A percentile compares a stretch with the other conserved stretches of the same genome.
phyloP scores from a whole-genome alignment of 2,113 vertebrate species.

The Crotalus helleri region DNA sequence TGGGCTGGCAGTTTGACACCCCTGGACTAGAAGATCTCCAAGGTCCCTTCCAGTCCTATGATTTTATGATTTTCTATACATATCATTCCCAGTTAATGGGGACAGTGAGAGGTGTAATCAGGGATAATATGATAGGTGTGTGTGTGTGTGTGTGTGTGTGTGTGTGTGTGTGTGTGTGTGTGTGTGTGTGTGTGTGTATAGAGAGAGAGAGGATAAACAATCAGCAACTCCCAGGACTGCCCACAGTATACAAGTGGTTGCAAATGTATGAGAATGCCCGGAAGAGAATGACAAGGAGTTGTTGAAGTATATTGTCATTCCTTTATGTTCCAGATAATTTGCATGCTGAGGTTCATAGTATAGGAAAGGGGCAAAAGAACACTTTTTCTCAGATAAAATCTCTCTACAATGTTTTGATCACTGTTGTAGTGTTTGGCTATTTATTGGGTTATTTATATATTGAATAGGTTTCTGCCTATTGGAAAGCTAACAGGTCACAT shows the following conservation, averaged over 20 bases:
- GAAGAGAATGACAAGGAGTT: background rate
- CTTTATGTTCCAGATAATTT: background rate
- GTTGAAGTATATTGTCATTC: background rate
- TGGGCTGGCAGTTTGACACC: no score
- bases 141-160: no score
- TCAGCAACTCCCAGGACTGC: background rate
- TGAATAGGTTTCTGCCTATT: conserved; percentile 81
- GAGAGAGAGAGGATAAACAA: no score
- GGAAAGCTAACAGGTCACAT: conserved; percentile 94
- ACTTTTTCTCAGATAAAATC: background rate
- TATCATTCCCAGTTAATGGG: background rate
- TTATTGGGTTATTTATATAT: background rate
- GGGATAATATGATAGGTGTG: background rate
- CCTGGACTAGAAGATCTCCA: background rate
- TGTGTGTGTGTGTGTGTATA: no score
- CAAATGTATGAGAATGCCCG: background rate
- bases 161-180: no score
- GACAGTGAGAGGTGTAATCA: background rate
- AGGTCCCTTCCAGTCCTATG: background rate
- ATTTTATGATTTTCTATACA: background rate
- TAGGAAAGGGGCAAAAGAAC: background rate
- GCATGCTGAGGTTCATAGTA: background rate
- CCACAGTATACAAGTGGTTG: background rate
- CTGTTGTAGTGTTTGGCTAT: background rate
- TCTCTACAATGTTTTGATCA: background rate